Percentiles rank a stretch among this genome's conserved stretches.
Conservation (phyloP, 2,888 invertebrate species). For the Dexiosoma caninum region DNA sequence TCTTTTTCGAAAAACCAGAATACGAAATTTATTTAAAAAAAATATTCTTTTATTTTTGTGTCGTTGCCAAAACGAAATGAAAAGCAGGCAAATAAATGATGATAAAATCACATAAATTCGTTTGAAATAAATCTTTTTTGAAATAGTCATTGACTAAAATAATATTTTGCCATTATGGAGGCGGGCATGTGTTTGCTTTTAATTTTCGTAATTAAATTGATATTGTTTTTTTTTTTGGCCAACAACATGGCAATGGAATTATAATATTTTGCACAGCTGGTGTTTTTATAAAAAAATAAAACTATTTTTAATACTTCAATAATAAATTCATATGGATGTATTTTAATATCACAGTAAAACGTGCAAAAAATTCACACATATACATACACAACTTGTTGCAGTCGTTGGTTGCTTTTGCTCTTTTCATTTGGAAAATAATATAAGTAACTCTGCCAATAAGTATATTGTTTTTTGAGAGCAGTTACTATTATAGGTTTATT, state of each 20-base stretch:
- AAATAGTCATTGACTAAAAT: conserved; percentile 17
- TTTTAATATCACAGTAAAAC: too few relatives aligned
- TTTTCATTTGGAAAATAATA: too few relatives aligned
- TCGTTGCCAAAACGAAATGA: conserved; percentile 50
- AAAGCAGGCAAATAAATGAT: not conserved
- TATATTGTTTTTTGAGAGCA: too few relatives aligned
- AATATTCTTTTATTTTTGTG: conserved; percentile 36
- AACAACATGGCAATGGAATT: not conserved
- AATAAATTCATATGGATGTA: too few relatives aligned
- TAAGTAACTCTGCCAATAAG: too few relatives aligned
- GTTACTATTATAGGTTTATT: too few relatives aligned
- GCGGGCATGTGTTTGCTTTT: conserved; percentile 10
- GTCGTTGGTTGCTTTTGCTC: too few relatives aligned
- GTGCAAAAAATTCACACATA: too few relatives aligned
- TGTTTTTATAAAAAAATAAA: not conserved
- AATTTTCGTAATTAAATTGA: not conserved
- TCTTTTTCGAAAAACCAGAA: not conserved
- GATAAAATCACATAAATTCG: conserved; percentile 15
- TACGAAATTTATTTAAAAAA: too few relatives aligned
- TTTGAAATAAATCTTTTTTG: conserved; percentile 40
- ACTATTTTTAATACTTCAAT: not conserved
- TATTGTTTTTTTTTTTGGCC: conserved; percentile 56
- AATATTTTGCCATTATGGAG: conserved; percentile 50
- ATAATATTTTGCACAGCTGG: not conserved
- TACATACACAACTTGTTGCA: too few relatives aligned